Conservation (phyloP, 2,888 invertebrate species). For the Lasioglossum malachurum region DNA sequence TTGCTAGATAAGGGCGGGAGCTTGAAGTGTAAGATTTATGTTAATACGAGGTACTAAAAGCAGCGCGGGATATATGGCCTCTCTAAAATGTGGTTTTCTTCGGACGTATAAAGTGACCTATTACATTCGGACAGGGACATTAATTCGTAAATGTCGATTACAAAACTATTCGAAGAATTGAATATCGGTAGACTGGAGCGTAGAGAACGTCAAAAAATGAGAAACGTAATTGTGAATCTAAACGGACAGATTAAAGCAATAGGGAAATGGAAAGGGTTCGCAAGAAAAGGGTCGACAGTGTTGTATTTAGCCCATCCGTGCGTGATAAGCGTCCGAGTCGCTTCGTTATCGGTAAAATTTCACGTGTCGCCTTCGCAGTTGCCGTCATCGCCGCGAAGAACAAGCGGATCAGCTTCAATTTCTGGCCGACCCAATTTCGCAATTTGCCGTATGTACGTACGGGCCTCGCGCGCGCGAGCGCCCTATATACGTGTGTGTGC, state of each 20-base stretch:
- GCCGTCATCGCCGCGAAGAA: constrained; percentile 57
- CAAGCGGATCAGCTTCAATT: constrained; percentile 75
- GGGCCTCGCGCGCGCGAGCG: constrained; percentile 12
- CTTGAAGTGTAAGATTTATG: background rate
- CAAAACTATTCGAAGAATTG: background rate
- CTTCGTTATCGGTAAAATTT: constrained; percentile 61
- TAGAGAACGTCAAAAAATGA: background rate
- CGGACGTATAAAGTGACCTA: background rate
- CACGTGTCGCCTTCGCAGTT: constrained; percentile 58
- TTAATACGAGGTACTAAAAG: constrained; percentile 1
- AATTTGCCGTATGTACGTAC: constrained; percentile 69
- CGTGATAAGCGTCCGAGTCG: constrained; percentile 39
- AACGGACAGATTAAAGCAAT: no score
- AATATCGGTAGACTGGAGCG: background rate
- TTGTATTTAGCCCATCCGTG: background rate
- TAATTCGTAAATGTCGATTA: background rate
- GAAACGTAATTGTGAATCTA: background rate
- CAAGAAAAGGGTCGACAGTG: background rate
- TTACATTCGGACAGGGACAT: background rate
- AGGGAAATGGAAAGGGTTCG: no score
- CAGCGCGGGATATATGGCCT: background rate
- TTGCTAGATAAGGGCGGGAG: background rate
- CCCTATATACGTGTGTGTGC: background rate
- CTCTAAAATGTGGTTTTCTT: background rate
- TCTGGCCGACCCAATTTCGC: constrained; percentile 83